Base-by-base conservation (phyloP, 2,888 invertebrate species). In the Limulus polyphemus region DNA sequence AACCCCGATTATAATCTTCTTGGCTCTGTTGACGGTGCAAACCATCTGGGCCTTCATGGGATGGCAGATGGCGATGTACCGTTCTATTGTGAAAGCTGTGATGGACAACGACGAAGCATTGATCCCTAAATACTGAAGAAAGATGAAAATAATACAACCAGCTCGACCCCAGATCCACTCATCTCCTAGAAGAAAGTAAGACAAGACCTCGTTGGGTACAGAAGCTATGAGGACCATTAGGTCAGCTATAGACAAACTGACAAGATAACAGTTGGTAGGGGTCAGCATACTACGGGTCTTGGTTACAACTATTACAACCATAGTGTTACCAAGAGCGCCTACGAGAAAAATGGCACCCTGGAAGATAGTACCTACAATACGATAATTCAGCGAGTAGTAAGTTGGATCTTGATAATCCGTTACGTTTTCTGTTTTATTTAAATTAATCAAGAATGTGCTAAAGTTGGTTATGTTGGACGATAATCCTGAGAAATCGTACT, bases 11-110 rank as follows among this genome's bases (percentile, higher is more conserved):
- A 82, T 82, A 63, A 83, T 83, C 65, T 77, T 74, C 70, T 81
- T 80, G 49, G 83, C 83, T 49, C 83, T 73, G 56, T 76, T 75
- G n/a, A 82, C 79, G 0, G 83, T 83, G 72, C 83, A 83, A 68
- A 83, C 77, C n/a, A 78, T 77, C 68, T 81, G 81, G 3, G 79
- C 78, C 63, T 73, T 76, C 76, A 83, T 79, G 3, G 83, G 83
- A 69, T 81, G 80, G 69, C 83, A 84, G 61, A 83, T 83, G 65
- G 83, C 83, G 57, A 83, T 81, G 73, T 82, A 83, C 55, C 83
- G 74, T 72, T 83, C 83, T 14, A 83, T 76, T 1, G 83, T 83
- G 74, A 83, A 83, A 13, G 83, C 82, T 9, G 83, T 81, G 62
- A 83, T 80, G 59, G 81, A 81, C 60, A 84, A 73, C 0, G 82